Percentiles rank a stretch among this genome's conserved stretches.
phyloP scores from a whole-genome alignment of 35 echinoderm and acorn worm species.

The Holothuria glaberrima region DNA sequence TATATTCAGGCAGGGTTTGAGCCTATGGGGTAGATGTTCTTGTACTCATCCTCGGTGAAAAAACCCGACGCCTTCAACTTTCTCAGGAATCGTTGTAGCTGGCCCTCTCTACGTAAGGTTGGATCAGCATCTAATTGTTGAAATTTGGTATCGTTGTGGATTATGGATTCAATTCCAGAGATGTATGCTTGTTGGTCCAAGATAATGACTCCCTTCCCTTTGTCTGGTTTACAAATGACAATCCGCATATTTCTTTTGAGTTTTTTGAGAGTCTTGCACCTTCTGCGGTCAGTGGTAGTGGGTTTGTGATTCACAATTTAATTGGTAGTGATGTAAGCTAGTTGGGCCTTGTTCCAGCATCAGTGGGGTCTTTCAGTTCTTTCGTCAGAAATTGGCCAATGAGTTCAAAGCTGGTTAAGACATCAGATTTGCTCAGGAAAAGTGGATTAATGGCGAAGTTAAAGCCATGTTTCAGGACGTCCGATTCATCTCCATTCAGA shows the following conservation, averaged over 20 bases:
- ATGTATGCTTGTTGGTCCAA: not conserved
- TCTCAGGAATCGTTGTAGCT: slow-evolving; percentile 11
- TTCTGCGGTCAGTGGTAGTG: too few species aligned
- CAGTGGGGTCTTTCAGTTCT: not conserved
- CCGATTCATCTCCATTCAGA: slow-evolving; percentile 4
- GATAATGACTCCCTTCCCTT: not conserved
- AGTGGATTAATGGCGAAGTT: not conserved
- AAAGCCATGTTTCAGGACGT: not conserved
- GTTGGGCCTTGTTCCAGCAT: slow-evolving; percentile 9
- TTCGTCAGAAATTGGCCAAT: not conserved
- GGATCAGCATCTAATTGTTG: slow-evolving; percentile 13
- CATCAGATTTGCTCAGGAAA: slow-evolving; percentile 18
- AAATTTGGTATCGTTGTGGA: slow-evolving; percentile 6
- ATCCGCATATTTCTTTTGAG: not conserved
- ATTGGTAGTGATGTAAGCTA: slow-evolving; percentile 9
- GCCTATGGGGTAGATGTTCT: slow-evolving; percentile 6
- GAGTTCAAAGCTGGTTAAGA: slow-evolving; percentile 10
- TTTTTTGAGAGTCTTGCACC: too few species aligned
- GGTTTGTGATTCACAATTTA: not conserved
- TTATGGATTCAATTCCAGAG: slow-evolving; percentile 18
- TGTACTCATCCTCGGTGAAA: slow-evolving; percentile 4
- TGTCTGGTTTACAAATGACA: slow-evolving; percentile 20
- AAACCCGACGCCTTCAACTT: slow-evolving; percentile 11
- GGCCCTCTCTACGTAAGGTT: slow-evolving; percentile 23
- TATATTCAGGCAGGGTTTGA: not conserved